Percentiles rank a stretch among this genome's conserved stretches.
phyloP scores from a whole-genome alignment of 2,797 vertebrate genomes.

The Nasua narica region DNA sequence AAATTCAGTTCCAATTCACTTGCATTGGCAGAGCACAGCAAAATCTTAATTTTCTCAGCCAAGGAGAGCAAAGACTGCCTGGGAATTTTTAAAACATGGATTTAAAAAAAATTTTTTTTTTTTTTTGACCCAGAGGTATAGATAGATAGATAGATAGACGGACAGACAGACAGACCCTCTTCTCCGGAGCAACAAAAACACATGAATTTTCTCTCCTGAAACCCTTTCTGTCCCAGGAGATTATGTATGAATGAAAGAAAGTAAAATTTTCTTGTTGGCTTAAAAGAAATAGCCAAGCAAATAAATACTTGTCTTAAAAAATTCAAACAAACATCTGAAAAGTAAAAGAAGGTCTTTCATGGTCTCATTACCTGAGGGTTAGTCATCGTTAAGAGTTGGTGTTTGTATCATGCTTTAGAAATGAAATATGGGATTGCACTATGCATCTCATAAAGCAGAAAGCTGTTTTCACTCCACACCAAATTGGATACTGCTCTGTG shows the following conservation, averaged over 20 bases:
- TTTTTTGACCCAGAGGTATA: background rate
- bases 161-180: background rate
- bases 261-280: background rate
- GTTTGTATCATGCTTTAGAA: background rate
- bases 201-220: constrained; percentile 1
- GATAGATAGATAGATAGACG: background rate
- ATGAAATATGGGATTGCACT: background rate
- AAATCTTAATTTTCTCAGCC: constrained; percentile 64
- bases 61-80: background rate
- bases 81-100: constrained; percentile 40
- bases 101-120: background rate
- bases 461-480: background rate
- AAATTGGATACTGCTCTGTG: background rate
- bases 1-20: constrained; percentile 50
- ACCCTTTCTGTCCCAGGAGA: background rate
- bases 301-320: constrained; percentile 29
- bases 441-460: background rate
- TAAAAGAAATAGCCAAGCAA: constrained; percentile 33
- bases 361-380: background rate
- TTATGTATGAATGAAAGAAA: background rate
- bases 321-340: constrained; percentile 1
- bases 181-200: background rate
- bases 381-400: background rate
- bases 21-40: constrained; percentile 35
- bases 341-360: background rate